Evolutionary conservation across 2,797 vertebrate species (phyloP), one percentile per base, ranked within the genome.

Genomic region (Enteromius unitaeniatus): DNA sequence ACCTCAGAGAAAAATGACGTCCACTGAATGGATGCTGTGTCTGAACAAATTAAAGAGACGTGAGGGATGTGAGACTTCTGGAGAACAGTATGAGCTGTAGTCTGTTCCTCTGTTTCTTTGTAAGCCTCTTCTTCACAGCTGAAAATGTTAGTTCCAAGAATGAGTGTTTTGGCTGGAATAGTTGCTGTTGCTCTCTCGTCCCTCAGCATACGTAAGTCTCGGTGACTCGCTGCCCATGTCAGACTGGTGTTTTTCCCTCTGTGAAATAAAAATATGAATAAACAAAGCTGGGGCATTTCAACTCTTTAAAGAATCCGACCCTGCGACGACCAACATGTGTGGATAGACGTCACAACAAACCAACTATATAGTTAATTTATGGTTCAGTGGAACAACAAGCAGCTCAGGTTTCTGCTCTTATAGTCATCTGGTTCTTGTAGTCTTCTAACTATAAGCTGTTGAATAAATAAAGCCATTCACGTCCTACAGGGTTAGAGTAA

Each of bases 331-430:
- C 72, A 90, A 88, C 87, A 84, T 89, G 84, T 87, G 68, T 77
- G 87, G 85, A 53, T 87, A 92, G 90, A 93, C 92, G 89, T 94
- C 93, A 92, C 89, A 87, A 89, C 77, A 84, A 91, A 92, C 92
- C 85, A 82, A 86, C 79, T 89, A 89, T 88, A 87, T 90, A 91
- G 86, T 88, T 93, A 89, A 93, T 92, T 92, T 89, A 92, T 90
- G 90, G 92, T 91, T 92, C 83, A 42, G 31, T 53, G 47, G 23
- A 47, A 81, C 55, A 64, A 73, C 79, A 76, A 40, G n/a, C 60
- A 14, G 45, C 17, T 82, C 60, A 15, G 14, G 34, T 65, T 45
- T 82, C 67, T 87, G 80, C 86, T 90, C 69, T 72, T 86, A 62
- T 74, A 83, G 88, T 86, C 64, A 87, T 83, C 88, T 88, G 89